Evolutionary conservation across 1,140 invertebrate species (phyloP), one percentile per base, ranked within the genome.

Genomic region (Danaus plexippus): DNA sequence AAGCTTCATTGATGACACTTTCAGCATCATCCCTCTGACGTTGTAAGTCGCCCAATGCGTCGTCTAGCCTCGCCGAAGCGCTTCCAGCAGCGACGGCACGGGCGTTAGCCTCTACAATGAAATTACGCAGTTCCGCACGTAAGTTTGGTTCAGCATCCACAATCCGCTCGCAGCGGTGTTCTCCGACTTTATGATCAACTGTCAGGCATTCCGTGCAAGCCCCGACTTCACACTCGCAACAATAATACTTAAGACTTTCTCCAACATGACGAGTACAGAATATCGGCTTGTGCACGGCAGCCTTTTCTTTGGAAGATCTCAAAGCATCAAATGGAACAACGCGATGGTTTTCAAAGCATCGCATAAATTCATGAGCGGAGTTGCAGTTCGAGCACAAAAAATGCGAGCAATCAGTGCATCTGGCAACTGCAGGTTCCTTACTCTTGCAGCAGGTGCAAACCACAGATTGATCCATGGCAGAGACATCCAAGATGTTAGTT

Each of bases 321-420:
- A 97, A 89, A 59, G 96, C 94, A 72, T 97, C 95, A 78, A 97
- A 94, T 13, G 92, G 91, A 45, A 97, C 91, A 11, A 97, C 95
- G 75, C 94, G 90, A 69, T 98, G 96, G 69, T 94, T 95, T 83
- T 97, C 96, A 82, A 97, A 97, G 85, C 96, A 97, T 47, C 95
- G 90, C 96, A 98, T 98, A 67, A 93, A 94, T 78, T 96, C 93
- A 85, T 98, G 97, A 47, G 96, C 97, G 22, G 94, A 95, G 63
- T 97, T 95, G 87, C 97, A 98, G 77, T 96, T 95, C 13, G 92
- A 91, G 87, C 97, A 98, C 11, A 98, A 89, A 75, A 97, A 95
- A 87, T 96, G 97, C 66, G 95, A 95, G 86, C 96, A 98, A 78
- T 97, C 95, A 61, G 92, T 94, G 85, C 97, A 98, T 56, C 95